These are phyloP conservation scores for Lamproptera curius DNA, from an alignment of 2,888 invertebrate genomes.

Conservation along the genomic window DNA sequence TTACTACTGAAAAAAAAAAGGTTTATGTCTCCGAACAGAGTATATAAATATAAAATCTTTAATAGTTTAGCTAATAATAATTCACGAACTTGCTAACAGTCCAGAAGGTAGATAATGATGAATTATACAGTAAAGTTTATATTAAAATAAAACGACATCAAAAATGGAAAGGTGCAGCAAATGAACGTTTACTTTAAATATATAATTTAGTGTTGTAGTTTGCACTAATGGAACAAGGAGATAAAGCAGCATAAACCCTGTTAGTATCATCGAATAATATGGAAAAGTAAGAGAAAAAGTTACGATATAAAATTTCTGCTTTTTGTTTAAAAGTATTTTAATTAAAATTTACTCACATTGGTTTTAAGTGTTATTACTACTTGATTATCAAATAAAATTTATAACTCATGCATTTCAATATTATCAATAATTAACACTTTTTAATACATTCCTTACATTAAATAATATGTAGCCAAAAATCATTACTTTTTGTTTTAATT, in stretches of 20 bases:
- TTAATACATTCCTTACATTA: too few relatives aligned
- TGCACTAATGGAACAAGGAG: neutral
- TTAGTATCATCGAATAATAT: neutral
- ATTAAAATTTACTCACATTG: conserved; percentile 3
- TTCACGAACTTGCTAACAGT: conserved; percentile 6
- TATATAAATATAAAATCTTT: too few relatives aligned
- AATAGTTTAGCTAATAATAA: too few relatives aligned
- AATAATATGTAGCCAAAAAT: too few relatives aligned
- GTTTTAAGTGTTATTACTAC: conserved; percentile 7
- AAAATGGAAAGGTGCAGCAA: conserved; percentile 2
- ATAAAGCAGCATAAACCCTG: neutral
- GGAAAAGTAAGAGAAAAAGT: neutral
- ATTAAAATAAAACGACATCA: conserved; percentile 2
- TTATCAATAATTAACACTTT: too few relatives aligned
- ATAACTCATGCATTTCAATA: too few relatives aligned
- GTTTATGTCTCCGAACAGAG: too few relatives aligned
- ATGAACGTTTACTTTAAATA: neutral
- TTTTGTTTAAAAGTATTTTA: too few relatives aligned
- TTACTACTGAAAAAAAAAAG: conserved; percentile 3
- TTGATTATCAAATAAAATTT: too few relatives aligned
- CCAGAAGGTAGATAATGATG: conserved; percentile 1
- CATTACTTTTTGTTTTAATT: too few relatives aligned
- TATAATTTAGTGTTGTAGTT: neutral
- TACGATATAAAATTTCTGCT: too few relatives aligned
- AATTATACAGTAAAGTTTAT: conserved; percentile 1